These are phyloP conservation scores for Asobara japonica DNA, from an alignment of 1,140 invertebrate species.

Conservation along the genomic window DNA sequence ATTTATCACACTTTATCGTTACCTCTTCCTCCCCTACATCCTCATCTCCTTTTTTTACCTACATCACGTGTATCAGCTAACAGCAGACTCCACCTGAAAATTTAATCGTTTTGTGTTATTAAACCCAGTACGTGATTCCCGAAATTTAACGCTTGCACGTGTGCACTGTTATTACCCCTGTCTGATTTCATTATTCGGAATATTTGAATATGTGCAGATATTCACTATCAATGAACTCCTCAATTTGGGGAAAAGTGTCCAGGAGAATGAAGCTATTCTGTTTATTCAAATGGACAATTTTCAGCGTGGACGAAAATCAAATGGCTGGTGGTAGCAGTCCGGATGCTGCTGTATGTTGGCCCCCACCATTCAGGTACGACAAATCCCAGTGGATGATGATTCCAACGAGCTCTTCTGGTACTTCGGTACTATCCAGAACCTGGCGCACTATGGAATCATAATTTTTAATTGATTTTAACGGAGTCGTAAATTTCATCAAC, in stretches of 20 bases:
- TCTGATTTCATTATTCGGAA: neutral
- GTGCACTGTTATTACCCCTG: conserved; percentile 2
- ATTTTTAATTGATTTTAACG: too few species aligned
- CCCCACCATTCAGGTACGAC: too few species aligned
- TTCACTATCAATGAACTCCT: neutral
- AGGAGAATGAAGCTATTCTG: neutral
- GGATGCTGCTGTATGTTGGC: too few species aligned
- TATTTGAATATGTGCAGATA: conserved; percentile 1
- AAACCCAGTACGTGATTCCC: neutral
- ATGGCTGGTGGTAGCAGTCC: too few species aligned
- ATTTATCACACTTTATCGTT: neutral
- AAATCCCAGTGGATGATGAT: too few species aligned
- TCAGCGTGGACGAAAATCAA: too few species aligned
- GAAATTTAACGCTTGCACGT: neutral
- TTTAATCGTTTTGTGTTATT: conserved; percentile 17
- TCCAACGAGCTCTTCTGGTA: too few species aligned
- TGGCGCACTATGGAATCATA: too few species aligned
- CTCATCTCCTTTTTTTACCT: neutral
- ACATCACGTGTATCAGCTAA: neutral
- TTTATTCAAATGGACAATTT: neutral
- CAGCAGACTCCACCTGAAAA: neutral
- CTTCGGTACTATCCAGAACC: too few species aligned
- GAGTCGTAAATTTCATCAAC: too few species aligned
- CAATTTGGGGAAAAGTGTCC: neutral
- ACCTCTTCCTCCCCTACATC: neutral